A percentile compares a stretch with the other conserved stretches of the same genome.
Evolutionary conservation across 2,888 invertebrate genomes (phyloP).

Genomic region (Hartigia nigra): DNA sequence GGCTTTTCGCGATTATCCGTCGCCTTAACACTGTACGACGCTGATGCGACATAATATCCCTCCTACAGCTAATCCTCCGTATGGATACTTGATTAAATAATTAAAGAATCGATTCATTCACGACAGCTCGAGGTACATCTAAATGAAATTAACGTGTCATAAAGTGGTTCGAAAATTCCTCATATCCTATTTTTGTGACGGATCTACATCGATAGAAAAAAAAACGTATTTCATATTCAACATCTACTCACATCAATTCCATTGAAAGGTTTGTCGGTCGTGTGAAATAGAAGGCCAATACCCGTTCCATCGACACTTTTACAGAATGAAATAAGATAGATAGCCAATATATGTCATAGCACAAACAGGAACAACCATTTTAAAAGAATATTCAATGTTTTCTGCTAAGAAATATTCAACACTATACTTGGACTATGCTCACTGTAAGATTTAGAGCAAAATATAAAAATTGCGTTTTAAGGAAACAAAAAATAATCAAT

Average conservation of each 20-base stretch:
- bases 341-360: neutral
- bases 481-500: neutral
- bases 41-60: neutral
- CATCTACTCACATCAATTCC: neutral
- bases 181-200: neutral
- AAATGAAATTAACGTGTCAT: neutral
- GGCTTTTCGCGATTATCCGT: neutral
- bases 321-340: too few species aligned
- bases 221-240: neutral
- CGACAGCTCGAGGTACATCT: neutral
- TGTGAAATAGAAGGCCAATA: neutral
- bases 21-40: neutral
- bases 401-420: neutral
- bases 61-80: neutral
- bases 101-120: neutral
- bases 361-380: neutral
- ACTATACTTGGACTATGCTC: neutral
- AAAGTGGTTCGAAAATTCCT: neutral
- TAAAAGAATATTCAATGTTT: neutral
- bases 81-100: neutral
- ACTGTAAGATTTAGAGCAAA: neutral
- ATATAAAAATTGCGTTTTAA: neutral
- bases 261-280: neutral
- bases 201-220: neutral
- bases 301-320: neutral